Base-by-base conservation (phyloP, 2,113 vertebrate species). In the Tonatia bakeri region DNA sequence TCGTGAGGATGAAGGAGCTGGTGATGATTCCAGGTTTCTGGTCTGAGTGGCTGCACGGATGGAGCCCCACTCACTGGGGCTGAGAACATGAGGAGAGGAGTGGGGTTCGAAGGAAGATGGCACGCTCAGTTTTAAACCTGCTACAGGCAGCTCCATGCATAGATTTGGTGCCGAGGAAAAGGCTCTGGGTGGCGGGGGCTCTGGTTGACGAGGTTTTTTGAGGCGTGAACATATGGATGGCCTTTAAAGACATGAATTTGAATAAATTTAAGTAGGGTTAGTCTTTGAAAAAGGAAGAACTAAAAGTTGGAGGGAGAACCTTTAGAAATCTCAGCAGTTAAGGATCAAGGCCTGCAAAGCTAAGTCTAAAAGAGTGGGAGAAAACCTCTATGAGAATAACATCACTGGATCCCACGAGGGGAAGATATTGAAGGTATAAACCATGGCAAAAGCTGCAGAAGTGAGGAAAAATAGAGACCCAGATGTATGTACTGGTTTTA, bases 131-230 rank as follows among this genome's bases (percentile, higher is more conserved):
- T 82, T 93, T 73, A 72, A 82, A 72, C 28, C 22, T 36, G 36
- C 11, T 56, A 13, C 17, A n/a, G 31, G 13, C 6, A 59, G 36
- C 38, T 69, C 13, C 7, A 10, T 0, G 1, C 0, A 1, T 0
- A 47, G 40, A 4, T 67, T 83, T 73, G 81, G 36, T 76, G 76
- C 50, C 85, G 88, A 47, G 50, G 56, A 70, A 67, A 87, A 84
- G 67, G 20, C 5, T 85, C 38, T 52, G 22, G 40, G 1, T 45
- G 65, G 45, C 24, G 88, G 11, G 80, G 28, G 40, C 4, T 77
- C 75, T 6, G 4, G 17, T 13, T 77, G 28, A n/a, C 52, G 47
- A 43, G 28, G 4, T 13, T 81, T 67, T 69, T 79, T 33, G 79
- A 83, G 93, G 56, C 9, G 65, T 16, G 65, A 65, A 16, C 28